Evolutionary conservation across 2,797 vertebrate genomes (phyloP).

Genomic region (Silurus lanzhouensis): DNA sequence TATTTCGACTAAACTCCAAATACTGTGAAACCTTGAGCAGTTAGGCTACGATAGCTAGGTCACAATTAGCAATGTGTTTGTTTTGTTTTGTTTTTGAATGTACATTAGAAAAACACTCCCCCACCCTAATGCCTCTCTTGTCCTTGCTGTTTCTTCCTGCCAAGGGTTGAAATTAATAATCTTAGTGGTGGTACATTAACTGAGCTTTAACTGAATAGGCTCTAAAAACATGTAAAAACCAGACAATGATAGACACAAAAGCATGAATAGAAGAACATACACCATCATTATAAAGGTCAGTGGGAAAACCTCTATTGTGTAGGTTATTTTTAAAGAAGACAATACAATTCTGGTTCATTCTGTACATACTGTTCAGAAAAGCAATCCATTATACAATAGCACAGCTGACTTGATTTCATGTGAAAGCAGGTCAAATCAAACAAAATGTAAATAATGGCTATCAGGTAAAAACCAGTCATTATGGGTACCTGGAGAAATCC

Average conservation of each 20-base stretch:
- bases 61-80: neutral
- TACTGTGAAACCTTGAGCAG: neutral
- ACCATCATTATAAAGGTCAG: neutral
- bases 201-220: conserved; percentile 10
- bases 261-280: neutral
- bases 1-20: neutral
- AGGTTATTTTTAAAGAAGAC: neutral
- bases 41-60: neutral
- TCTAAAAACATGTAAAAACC: conserved; percentile 32
- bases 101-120: neutral
- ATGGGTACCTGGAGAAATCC: neutral
- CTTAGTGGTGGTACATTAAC: conserved; percentile 26
- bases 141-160: neutral
- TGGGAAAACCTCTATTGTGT: neutral
- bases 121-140: neutral
- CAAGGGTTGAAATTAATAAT: conserved; percentile 18
- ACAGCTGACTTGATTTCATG: neutral
- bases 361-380: neutral
- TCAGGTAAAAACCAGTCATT: conserved; percentile 26
- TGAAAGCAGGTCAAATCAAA: conserved; percentile 11
- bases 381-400: neutral
- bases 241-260: conserved; percentile 13
- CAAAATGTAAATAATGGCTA: neutral
- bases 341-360: neutral
- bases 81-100: neutral